Conservation (phyloP, 2,113 vertebrate genomes). For the Phaethon lepturus region DNA sequence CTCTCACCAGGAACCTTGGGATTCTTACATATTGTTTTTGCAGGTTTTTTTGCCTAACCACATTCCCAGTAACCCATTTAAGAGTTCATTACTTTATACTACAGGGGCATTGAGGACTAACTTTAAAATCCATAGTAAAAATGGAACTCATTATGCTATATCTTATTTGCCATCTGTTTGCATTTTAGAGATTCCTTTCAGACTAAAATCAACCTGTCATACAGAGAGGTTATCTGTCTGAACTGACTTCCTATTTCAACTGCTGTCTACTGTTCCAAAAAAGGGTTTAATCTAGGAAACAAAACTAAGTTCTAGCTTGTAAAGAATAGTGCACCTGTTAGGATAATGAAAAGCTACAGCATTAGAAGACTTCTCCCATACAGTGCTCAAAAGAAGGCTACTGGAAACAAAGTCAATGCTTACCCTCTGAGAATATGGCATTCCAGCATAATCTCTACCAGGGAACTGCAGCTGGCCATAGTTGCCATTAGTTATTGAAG, state of each 20-base stretch:
- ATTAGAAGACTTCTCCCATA: not conserved
- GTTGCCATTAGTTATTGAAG: conserved; percentile 78
- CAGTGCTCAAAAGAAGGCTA: not conserved
- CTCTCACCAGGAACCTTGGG: not conserved
- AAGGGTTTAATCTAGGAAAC: not conserved
- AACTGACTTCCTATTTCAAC: not conserved
- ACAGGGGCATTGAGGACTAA: not conserved
- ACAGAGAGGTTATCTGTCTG: not conserved
- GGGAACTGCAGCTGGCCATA: conserved; percentile 80
- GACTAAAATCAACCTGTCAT: not conserved
- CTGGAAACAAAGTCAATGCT: conserved; percentile 27
- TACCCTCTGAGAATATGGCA: conserved; percentile 84
- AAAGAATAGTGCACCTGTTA: not conserved
- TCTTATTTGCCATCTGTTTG: not conserved
- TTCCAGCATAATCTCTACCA: conserved; percentile 80
- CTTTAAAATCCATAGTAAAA: not conserved
- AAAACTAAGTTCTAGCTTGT: not conserved
- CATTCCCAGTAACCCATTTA: not conserved
- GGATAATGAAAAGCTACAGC: not conserved
- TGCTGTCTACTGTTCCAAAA: not conserved
- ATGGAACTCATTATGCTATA: not conserved
- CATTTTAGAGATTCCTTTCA: not conserved
- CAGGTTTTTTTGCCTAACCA: not conserved
- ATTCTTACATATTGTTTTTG: not conserved
- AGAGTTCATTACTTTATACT: not conserved